Base-by-base conservation (phyloP, 1,140 invertebrate species). In the Reticulitermes speratus region DNA sequence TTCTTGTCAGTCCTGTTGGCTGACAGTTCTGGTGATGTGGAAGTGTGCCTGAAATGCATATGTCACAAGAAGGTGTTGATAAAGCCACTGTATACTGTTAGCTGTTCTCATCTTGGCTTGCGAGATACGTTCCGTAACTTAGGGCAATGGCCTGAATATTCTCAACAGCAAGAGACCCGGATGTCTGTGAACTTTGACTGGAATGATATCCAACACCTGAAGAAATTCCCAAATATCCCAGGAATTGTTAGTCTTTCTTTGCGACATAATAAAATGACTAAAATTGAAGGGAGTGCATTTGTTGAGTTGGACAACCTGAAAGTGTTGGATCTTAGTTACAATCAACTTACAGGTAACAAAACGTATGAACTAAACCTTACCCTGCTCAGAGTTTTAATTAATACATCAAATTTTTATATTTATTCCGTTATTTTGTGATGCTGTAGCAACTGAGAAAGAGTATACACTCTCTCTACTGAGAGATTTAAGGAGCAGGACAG, bases 261-360 rank as follows among this genome's bases (percentile, higher is more conserved):
- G 2, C 30, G 38, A 16, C 69, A 85, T 44, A 85, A 85, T 32
- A 65, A 65, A 3, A 59, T 85, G n/a, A 19, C 16, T 45, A 38
- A 55, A 55, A 85, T 85, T 48, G 32, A 21, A 38, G n/a, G 32
- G n/a, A 81, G 21, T 25, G 85, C 85, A 32, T 85, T 85, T 65
- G n/a, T 65, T 21, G 12, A 85, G 30, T 65, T 85, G 85, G 65
- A 85, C 9, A 85, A 85, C n/a, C 55, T 85, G 44, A 85, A 55
- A 81, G 44, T 19, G 25, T 44, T 85, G 16, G 30, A 85, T n/a
- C 69, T 85, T 16, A 45, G 44, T 11, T 23, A 65, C 16, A 85
- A 85, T 32, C n/a, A 30, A 7, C 44, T 85, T 48, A 30, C 85
- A 55, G 55, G 45, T 75, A 75, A 75, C 19, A 6, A 48, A 48